Base-by-base conservation (phyloP, 2,888 invertebrate genomes). In the Asteroscopus sphinx region DNA sequence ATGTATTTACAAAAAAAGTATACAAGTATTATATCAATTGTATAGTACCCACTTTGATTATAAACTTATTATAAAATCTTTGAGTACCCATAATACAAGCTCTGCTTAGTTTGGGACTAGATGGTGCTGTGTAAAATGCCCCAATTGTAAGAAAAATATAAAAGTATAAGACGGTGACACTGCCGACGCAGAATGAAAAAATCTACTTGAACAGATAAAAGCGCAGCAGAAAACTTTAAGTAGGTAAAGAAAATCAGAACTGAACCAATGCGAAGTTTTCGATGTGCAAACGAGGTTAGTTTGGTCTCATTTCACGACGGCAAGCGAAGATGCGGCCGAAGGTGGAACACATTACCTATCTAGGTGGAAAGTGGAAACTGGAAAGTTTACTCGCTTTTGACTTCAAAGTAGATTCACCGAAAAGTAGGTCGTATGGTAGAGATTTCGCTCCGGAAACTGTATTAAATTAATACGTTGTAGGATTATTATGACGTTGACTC, bases 331-430 rank as follows among this genome's bases (percentile, higher is more conserved):
- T 13, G 47, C 44, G 28, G 12, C 39, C 54, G 28, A 44, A 57
- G 68, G 58, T 51, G 47, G 49, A 69, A 49, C 52, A 64, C 30
- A 64, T 69, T 64, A 54, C 65, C 40, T 52, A 52, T 58, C 44
- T 44, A 32, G 33, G 58, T 30, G 30, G 40, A 64, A 70, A 70
- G 58, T 30, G 30, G 40, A 64, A 70, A 70, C 30, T 65, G 33
- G 47, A 64, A 69, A 70, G 33, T 65, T 70, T 64, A 33, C 47
- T 41, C 33, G 66, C 51, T 44, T 64, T 54, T 30, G 32, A 54
- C 35, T 51, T 53, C 25, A 64, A 69, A 70, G 47, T 40, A 54
- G 36, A 47, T 57, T 47, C 33, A 48, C 26, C 13, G n/a, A 35
- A 58, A 70, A 44, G 44, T 54, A 51, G 58, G 51, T 51, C 51